Conservation (phyloP, 2,888 invertebrate species). For the Ptychoptera albimana region DNA sequence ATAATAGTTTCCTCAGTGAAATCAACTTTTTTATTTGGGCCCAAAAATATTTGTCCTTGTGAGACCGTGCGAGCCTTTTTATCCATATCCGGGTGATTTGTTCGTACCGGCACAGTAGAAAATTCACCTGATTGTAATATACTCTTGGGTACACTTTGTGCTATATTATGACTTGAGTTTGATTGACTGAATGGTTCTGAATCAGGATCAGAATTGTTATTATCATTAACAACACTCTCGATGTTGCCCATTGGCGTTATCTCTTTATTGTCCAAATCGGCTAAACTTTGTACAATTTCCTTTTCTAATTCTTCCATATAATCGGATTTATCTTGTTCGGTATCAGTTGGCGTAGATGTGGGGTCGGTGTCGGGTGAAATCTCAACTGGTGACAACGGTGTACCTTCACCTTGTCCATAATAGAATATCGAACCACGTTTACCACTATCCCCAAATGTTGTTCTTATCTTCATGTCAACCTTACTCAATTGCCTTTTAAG, state of each 20-base stretch:
- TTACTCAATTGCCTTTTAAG: conserved; percentile 67
- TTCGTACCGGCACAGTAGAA: not conserved
- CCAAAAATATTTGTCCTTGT: conserved; percentile 15
- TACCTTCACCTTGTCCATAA: conserved; percentile 24
- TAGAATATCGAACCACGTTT: conserved; percentile 32
- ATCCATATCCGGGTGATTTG: conserved; percentile 11
- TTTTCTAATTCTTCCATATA: conserved; percentile 16
- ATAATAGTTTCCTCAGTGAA: conserved; percentile 19
- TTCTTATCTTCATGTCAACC: conserved; percentile 59
- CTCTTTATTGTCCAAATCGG: conserved; percentile 13
- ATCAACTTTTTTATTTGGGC: conserved; percentile 23
- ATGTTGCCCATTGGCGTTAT: conserved; percentile 8
- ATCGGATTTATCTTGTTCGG: conserved; percentile 20
- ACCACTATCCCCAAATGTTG: conserved; percentile 37
- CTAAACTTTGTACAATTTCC: conserved; percentile 15
- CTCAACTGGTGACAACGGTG: conserved; percentile 21
- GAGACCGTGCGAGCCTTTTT: conserved; percentile 16
- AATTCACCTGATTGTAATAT: conserved; percentile 8
- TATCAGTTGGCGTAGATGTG: conserved; percentile 14
- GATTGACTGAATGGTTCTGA: conserved; percentile 14
- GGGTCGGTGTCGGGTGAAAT: conserved; percentile 19
- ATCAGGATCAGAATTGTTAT: conserved; percentile 11
- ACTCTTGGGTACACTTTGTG: conserved; percentile 12
- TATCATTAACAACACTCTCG: conserved; percentile 9
- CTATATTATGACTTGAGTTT: conserved; percentile 13